A percentile compares a stretch with the other conserved stretches of the same genome.
phyloP scores from a whole-genome alignment of 2,888 invertebrate genomes.

The Sturmia bella region DNA sequence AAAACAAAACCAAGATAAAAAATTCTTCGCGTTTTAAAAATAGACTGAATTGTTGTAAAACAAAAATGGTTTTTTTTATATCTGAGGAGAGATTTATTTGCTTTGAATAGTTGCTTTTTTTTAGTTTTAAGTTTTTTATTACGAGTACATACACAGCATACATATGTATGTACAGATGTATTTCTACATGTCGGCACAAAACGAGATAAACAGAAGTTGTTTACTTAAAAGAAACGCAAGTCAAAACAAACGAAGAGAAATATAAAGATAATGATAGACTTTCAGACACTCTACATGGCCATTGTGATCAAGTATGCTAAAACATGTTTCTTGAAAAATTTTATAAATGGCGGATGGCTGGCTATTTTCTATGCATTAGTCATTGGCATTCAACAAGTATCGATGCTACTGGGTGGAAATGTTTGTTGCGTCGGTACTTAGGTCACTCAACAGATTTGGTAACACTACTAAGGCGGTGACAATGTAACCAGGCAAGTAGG shows the following conservation, averaged over 20 bases:
- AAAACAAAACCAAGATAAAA: neutral
- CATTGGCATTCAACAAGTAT: too few relatives aligned
- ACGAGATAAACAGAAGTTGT: constrained; percentile 25
- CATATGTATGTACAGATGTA: neutral
- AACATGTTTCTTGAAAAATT: neutral
- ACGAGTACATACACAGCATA: neutral
- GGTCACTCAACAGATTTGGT: too few relatives aligned
- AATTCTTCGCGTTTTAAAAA: neutral
- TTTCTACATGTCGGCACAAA: neutral
- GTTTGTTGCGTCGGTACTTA: too few relatives aligned
- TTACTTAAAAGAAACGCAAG: constrained; percentile 1
- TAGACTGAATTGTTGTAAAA: too few relatives aligned
- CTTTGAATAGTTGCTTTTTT: too few relatives aligned
- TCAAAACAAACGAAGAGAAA: neutral
- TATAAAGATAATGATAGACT: neutral
- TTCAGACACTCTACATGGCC: neutral
- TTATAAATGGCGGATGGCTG: too few relatives aligned
- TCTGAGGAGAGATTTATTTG: too few relatives aligned
- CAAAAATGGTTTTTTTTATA: too few relatives aligned
- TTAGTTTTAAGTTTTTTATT: neutral
- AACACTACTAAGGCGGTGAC: too few relatives aligned
- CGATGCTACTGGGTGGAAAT: too few relatives aligned
- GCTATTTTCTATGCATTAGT: too few relatives aligned
- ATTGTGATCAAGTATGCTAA: neutral
- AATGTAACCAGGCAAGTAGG: too few relatives aligned